Base-by-base conservation (phyloP, 2,113 vertebrate genomes). In the Peromyscus leucopus region DNA sequence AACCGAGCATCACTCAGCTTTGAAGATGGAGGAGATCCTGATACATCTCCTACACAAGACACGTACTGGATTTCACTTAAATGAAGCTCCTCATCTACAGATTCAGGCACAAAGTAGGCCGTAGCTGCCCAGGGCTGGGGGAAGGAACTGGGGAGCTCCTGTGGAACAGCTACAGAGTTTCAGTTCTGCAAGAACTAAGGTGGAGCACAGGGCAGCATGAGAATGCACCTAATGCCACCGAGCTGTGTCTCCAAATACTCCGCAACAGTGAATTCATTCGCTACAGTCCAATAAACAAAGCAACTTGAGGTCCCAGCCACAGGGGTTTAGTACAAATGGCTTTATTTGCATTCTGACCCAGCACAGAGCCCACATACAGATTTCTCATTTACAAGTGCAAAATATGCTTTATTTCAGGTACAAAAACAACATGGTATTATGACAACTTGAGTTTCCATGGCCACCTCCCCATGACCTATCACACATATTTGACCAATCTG, bases 341-440 rank as follows among this genome's bases (percentile, higher is more conserved):
- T 98, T 99, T 99, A 99, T 98, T 99, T 98, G 98, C 98, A 97
- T 98, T 98, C 98, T 98, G 97, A 98, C 97, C 98, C 97, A 96
- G 98, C 98, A 97, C 94, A 98, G 98, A 98, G 94, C 98, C 96
- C 98, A 98, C 97, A 98, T 92, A 97, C 96, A 98, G 98, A 95
- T 93, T 98, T 97, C 72, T 96, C 89, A 74, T 97, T 98, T 97
- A 98, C 96, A 98, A 98, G 98, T 98, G 98, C 98, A 99, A 99
- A 98, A 98, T 98, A 98, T 33, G 98, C 98, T 97, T 98, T 97
- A 96, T 98, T 98, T 97, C 97, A 98, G 90, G 97, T 98, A 98
- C 96, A 98, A 98, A 98, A 98, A 95, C 95, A 95, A 96, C 61
- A 90, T 94, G 98, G 98, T 97, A 98, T 97, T 97, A 97, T 97